These are phyloP conservation scores for Dinocampus coccinellae DNA, from an alignment of 2,888 invertebrate genomes.

Conservation along the genomic window DNA sequence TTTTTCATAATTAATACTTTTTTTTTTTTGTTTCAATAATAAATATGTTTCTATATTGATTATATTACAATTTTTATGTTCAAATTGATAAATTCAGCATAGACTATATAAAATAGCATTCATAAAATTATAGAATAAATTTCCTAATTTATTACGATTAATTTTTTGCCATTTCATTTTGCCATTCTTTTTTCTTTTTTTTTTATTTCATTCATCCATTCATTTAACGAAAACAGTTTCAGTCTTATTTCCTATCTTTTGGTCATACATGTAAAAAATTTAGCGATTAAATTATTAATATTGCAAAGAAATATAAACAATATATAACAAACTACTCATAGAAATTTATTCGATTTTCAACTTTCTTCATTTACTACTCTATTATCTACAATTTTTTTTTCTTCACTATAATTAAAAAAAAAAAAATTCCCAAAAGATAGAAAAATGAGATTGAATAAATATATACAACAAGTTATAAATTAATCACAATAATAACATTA, in stretches of 20 bases:
- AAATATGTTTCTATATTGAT: neutral
- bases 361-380: neutral
- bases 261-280: neutral
- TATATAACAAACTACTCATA: neutral
- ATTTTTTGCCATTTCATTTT: neutral
- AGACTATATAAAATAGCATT: neutral
- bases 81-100: neutral
- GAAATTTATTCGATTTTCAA: neutral
- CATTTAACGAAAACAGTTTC: neutral
- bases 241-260: constrained; percentile 6
- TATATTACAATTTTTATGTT: constrained; percentile 1
- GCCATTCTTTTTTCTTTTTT: neutral
- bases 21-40: neutral
- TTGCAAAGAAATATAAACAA: neutral
- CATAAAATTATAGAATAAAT: neutral
- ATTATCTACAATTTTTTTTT: no score
- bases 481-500: neutral
- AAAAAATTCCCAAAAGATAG: neutral
- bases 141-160: neutral
- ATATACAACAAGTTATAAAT: neutral
- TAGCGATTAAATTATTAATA: neutral
- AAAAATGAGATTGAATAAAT: neutral
- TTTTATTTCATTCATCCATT: neutral
- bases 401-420: neutral
- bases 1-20: neutral